Base-by-base conservation (phyloP, 1,140 invertebrate genomes). In the Drosophila mojavensis region DNA sequence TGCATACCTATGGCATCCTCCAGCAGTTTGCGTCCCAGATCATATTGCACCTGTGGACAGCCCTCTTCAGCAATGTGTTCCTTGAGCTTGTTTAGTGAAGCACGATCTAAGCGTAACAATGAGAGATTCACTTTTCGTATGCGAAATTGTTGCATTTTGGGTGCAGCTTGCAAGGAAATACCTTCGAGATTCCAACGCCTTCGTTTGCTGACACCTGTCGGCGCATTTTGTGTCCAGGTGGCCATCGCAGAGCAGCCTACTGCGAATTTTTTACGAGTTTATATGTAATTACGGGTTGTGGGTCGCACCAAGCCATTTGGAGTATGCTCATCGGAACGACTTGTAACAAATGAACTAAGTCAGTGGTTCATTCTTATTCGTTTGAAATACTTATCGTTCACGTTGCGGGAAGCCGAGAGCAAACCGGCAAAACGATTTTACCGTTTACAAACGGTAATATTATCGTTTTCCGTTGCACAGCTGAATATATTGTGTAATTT, bases 1-100 rank as follows among this genome's bases (percentile, higher is more conserved):
- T 39, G 11, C 36, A 39, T 39, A 39, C 36, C 36, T 39, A 39
- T 39, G 11, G 36, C 36, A 39, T 39, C 94, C 39, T 95, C 93
- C n/a, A 95, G 92, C 33, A 95, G 88, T 75, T 94, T 93, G 69
- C 95, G 95, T 10, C 94, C 95, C 63, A 96, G 91, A 64, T 95
- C 94, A 24, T 24, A 94, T 92, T 96, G 95, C 43, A 94, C 94
- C 70, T 95, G 95, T 0, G 95, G 94, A 83, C 94, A 95, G 13
- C 95, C 95, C 85, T 95, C 95, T 78, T 95, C 94, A 6, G 95
- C 95, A 59, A 96, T 84, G 71, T 94, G 94, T 69, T 94, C 94
- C 41, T 95, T 93, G 53, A 95, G 90, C 75, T 24, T 93, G 88
- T 94, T 93, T 3, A 95, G 84, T 10, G 94, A 94, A 9, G 93